Evolutionary conservation across 2,888 invertebrate genomes (phyloP), one percentile per base, ranked within the genome.

Genomic region (Pheosia tremula): DNA sequence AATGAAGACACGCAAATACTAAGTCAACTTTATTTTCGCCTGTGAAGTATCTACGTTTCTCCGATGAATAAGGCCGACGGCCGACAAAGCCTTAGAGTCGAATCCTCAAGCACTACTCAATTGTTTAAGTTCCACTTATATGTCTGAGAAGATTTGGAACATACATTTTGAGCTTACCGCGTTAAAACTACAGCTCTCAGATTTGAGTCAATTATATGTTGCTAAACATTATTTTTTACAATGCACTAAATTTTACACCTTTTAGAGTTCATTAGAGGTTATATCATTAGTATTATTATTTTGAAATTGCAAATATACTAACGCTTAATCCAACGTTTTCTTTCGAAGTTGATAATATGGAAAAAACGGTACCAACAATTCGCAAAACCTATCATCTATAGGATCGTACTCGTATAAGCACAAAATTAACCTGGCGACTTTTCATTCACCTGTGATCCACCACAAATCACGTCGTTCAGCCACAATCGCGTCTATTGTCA

Each of bases 401-500:
- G 60, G 56, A 24, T 24, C 24, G 39, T 61, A 61, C 61, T 59
- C 58, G 64, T 63, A 69, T 64, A 69, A 73, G 67, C 67, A 64
- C 62, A 61, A 66, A 70, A 74, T 70, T 69, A 71, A 72, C 71
- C 70, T 74, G 60, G 67, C 60, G 59, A 50, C 69, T 64, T 57
- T 52, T 57, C 60, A 67, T 72, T 75, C 75, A 75, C 75, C 75
- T 75, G 75, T 67, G 72, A 72, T 75, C 69, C 69, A 62, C 60
- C 71, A 73, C 80, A 81, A 81, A 82, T 80, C 79, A 75, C 79
- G 73, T 79, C 77, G 71, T 76, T 78, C 71, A 62, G 56, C 63
- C 71, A 77, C 80, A 84, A 82, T 80, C 75, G 76, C 77, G 78
- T 77, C 83, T 72, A 86, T 87, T 87, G 85, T 84, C 78, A 82